A percentile compares a stretch with the other conserved stretches of the same genome.
phyloP scores from a whole-genome alignment of 2,888 invertebrate genomes.

The Chaetogeoica ovagalla region DNA sequence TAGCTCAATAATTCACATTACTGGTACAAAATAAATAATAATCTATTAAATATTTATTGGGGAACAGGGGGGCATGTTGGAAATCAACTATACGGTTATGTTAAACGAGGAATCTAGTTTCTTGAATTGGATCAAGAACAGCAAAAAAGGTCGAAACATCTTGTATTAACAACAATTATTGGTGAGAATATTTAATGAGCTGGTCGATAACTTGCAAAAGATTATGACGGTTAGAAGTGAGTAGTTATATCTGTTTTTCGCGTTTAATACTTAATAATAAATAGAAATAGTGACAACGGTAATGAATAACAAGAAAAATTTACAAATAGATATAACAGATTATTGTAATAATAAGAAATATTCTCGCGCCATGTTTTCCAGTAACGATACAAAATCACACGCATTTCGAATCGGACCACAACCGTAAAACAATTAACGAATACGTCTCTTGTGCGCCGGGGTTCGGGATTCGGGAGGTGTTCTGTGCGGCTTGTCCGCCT shows the following conservation, averaged over 20 bases:
- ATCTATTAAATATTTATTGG: not conserved
- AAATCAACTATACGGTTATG: slow-evolving; percentile 14
- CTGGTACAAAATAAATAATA: too few species aligned
- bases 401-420: not conserved
- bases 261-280: too few species aligned
- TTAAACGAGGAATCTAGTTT: not conserved
- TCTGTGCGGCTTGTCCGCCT: slow-evolving; percentile 28
- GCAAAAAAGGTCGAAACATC: slow-evolving; percentile 9
- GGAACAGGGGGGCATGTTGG: slow-evolving; percentile 1
- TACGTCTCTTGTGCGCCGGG: slow-evolving; percentile 7
- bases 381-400: slow-evolving; percentile 16
- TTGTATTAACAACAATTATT: slow-evolving; percentile 23
- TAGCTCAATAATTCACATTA: too few species aligned
- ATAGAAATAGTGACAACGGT: too few species aligned
- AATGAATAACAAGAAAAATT: too few species aligned
- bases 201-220: slow-evolving; percentile 23
- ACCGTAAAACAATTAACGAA: not conserved
- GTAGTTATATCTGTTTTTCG: too few species aligned
- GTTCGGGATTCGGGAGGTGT: slow-evolving; percentile 24
- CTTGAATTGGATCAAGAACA: not conserved
- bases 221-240: slow-evolving; percentile 17
- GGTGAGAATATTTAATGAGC: not conserved
- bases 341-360: not conserved
- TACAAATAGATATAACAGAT: too few species aligned
- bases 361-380: not conserved